Evolutionary conservation across 2,797 vertebrate species (phyloP), one percentile per base, ranked within the genome.

Genomic region (Pangasius larnaudii): DNA sequence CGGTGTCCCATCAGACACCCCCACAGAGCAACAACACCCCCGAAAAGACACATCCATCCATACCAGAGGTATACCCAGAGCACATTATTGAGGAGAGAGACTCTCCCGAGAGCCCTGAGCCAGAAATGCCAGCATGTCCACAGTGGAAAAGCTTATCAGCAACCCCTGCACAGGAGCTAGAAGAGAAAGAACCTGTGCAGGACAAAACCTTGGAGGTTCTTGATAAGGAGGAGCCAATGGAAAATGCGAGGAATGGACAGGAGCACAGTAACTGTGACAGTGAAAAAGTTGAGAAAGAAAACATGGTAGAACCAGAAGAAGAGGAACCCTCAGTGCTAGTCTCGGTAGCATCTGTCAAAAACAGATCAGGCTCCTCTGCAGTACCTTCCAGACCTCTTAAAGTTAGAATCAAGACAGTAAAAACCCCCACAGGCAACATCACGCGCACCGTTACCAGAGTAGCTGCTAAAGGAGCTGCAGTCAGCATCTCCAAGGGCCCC

Each of bases 401-500:
- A 81, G 98, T 99, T 71, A 95, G 98, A 91, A 99, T 99, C 90
- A 99, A 98, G 91, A 97, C 96, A 56, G 95, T 98, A 86, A 97
- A 98, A 89, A 97, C 97, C 0, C 95, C 97, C 0, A 96, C 96
- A 0, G 97, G 97, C 13, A 97, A 95, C 92, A 96, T 98, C 93
- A 97, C 96, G 27, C 93, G 97, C 84, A 97, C 97, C 0, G 96
- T 97, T 18, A 96, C 97, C 49, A 95, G 96, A 63, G 95, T 96
- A n/a, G 94, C 71, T 2, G 85, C 94, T 63, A 96, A 95, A 92
- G 93, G 86, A 91, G 86, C 77, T 90, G 85, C 77, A 7, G 88
- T 81, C 33, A 92, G 85, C 91, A n/a, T 88, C 27, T n/a, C 89
- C 5, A 95, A 94, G 88, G 88, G 90, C 4, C 71, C 84, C 11